Base-by-base conservation (phyloP, 2,888 invertebrate species). In the Mythimna pallens region DNA sequence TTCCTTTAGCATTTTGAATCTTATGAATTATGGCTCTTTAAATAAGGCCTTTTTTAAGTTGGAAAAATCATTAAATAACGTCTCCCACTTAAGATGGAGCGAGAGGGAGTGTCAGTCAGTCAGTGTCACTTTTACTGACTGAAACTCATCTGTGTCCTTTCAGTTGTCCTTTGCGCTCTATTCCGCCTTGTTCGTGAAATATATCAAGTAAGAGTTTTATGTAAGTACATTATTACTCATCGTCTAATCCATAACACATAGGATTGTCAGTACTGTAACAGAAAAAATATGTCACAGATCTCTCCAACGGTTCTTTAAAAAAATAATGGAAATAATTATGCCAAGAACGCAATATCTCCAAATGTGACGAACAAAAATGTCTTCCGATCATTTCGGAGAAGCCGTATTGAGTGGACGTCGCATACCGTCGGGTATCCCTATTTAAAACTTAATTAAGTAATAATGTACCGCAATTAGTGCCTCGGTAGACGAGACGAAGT, bases 381-480 rank as follows among this genome's bases (percentile, higher is more conserved):
- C 36, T 73, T 58, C 57, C 58, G 73, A 73, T 76, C 64, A 17
- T 65, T 84, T 81, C 85, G 40, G 54, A 65, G 83, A 85, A 85
- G 30, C 6, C 14, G 65, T 65, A 83, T 77, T 65, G 76, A 70
- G 68, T 30, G 55, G 43, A 57, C 66, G 40, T 34, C 57, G 76
- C 74, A 78, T 78, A 22, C 78, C 78, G 14, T 20, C 50, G 65
- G 50, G 77, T 68, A 63, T 70, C 20, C 55, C 55, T 76, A 70
- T 82, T 85, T 80, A 84, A 82, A 78, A 76, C 73, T 77, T 87
- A 85, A 87, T 87, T 84, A 84, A 87, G 87, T 69, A 70, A 87
- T 87, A 85, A 83, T 77, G 70, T 65, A 70, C 74, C 65, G 40
- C 59, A 73, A 75, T 84, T 74, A 77, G 50, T 54, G 66, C 4